These are phyloP conservation scores for Heteromyza rotundicornis DNA, from an alignment of 2,888 invertebrate genomes.

Conservation along the genomic window DNA sequence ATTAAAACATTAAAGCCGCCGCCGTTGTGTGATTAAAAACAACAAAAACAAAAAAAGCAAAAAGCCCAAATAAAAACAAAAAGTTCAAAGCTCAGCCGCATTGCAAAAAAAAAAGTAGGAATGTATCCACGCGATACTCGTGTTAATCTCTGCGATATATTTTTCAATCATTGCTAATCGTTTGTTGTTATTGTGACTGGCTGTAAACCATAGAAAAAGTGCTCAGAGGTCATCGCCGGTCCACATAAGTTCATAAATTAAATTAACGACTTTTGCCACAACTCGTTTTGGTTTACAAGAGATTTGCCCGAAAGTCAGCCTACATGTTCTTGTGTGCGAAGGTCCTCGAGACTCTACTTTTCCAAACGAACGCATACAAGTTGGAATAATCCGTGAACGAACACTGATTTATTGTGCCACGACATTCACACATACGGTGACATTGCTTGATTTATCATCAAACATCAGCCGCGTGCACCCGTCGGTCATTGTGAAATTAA, in stretches of 20 bases:
- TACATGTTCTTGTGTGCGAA: no score
- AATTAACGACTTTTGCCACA: no score
- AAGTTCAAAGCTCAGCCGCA: conserved; percentile 48
- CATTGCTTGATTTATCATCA: conserved; percentile 10
- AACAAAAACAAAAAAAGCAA: no score
- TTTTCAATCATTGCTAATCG: conserved; percentile 28
- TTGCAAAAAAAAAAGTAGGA: conserved; percentile 40
- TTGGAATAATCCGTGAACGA: not conserved
- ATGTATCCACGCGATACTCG: conserved; percentile 54
- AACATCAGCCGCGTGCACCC: conserved; percentile 5
- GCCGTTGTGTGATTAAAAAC: no score
- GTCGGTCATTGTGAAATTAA: conserved; percentile 8
- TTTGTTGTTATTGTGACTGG: not conserved
- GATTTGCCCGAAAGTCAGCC: no score
- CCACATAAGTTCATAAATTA: not conserved
- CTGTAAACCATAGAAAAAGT: no score
- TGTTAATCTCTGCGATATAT: conserved; percentile 52
- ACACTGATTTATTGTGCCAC: not conserved
- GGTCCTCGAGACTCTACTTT: not conserved
- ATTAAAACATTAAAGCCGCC: conserved; percentile 56
- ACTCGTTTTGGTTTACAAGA: no score
- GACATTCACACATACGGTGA: not conserved
- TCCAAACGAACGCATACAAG: no score
- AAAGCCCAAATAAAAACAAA: no score
- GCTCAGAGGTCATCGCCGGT: not conserved